phyloP scores from a whole-genome alignment of 1,140 invertebrate species.

The Zaprionus davidi region DNA sequence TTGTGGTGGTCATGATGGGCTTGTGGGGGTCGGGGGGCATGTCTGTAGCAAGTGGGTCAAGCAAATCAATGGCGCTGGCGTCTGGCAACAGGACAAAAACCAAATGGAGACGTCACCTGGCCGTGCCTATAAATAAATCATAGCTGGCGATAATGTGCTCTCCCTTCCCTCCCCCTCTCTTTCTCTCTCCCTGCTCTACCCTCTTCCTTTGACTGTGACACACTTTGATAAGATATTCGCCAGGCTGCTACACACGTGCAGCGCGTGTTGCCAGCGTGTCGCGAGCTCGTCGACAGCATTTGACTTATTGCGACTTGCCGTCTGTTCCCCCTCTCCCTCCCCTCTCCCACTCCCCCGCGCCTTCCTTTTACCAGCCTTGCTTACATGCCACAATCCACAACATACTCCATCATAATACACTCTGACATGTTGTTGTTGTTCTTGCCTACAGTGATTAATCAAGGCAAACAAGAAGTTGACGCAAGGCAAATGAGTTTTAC shows the following conservation, averaged over 20 bases:
- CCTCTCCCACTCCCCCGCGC: not conserved
- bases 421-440: constrained; percentile 45
- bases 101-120: constrained; percentile 52
- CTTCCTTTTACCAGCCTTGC: constrained; percentile 1
- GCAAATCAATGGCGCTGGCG: constrained; percentile 64
- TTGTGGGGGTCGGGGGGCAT: not conserved
- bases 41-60: constrained; percentile 65
- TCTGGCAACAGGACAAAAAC: constrained; percentile 27
- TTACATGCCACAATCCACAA: constrained; percentile 27
- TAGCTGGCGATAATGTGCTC: constrained; percentile 59
- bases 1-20: not conserved
- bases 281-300: constrained; percentile 43
- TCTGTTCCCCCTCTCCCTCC: not conserved
- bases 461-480: constrained; percentile 16
- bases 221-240: constrained; percentile 39
- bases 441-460: constrained; percentile 61
- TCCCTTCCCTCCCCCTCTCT: not conserved
- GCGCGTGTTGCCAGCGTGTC: not conserved
- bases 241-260: constrained; percentile 31
- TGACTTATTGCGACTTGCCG: constrained; percentile 41
- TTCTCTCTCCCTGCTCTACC: not conserved
- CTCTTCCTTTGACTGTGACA: constrained; percentile 4
- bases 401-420: constrained; percentile 57
- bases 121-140: constrained; percentile 73
- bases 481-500: constrained; percentile 9